Conservation (phyloP, 2,888 invertebrate genomes). For the Eupeodes latifasciatus region DNA sequence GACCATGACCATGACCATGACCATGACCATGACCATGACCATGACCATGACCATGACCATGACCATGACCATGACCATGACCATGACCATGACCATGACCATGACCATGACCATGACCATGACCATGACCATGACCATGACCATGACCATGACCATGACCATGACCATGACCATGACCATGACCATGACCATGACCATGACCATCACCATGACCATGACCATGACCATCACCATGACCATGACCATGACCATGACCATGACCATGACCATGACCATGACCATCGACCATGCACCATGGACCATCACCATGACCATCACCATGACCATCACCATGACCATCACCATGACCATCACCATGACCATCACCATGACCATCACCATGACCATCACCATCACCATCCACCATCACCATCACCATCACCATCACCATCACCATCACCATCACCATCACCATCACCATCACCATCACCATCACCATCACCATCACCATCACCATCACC, state of each 20-base stretch:
- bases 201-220: background rate
- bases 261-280: background rate
- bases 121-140: background rate
- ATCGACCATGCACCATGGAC: background rate
- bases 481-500: constrained; percentile 10
- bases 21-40: background rate
- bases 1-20: background rate
- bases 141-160: background rate
- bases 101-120: background rate
- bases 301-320: constrained; percentile 1
- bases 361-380: background rate
- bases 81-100: background rate
- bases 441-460: constrained; percentile 10
- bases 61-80: background rate
- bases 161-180: background rate
- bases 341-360: background rate
- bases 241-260: background rate
- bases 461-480: constrained; percentile 13
- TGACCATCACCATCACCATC: background rate
- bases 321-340: background rate
- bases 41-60: background rate
- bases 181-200: background rate
- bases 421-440: constrained; percentile 10
- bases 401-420: constrained; percentile 9
- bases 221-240: background rate